Evolutionary conservation across 2,113 vertebrate genomes (phyloP).

Genomic region (Coregonus clupeaformis): DNA sequence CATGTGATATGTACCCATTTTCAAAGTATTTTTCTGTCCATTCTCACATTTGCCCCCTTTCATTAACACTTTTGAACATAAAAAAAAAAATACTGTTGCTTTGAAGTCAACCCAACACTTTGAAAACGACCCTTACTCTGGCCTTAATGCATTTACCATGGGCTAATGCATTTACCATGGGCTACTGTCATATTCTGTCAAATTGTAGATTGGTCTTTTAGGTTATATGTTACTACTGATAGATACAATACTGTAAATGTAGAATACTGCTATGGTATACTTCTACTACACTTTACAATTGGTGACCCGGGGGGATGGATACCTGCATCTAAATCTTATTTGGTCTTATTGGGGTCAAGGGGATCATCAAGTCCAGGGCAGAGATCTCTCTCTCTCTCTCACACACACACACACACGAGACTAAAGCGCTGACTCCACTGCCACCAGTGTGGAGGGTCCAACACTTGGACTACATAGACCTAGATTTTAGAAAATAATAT

Average conservation of each 20-base stretch:
- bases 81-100: background rate
- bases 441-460: background rate
- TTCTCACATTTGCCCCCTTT: conserved; percentile 14
- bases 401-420: accelerated
- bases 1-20: too few relatives aligned
- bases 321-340: background rate
- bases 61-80: background rate
- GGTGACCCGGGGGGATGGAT: background rate
- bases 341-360: background rate
- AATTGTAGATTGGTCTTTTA: too few relatives aligned
- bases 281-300: background rate
- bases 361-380: background rate
- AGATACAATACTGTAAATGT: background rate
- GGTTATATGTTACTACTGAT: background rate
- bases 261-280: too few relatives aligned
- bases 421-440: background rate
- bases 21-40: background rate
- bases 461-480: too few relatives aligned
- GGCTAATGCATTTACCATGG: too few relatives aligned
- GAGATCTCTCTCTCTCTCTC: too few relatives aligned
- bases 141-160: too few relatives aligned
- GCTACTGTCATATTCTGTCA: too few relatives aligned
- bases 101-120: conserved; percentile 21
- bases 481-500: too few relatives aligned
- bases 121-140: conserved; percentile 27